Percentiles rank a stretch among this genome's conserved stretches.
Conservation (phyloP, 2,113 vertebrate genomes). For the Neomonachus schauinslandi region DNA sequence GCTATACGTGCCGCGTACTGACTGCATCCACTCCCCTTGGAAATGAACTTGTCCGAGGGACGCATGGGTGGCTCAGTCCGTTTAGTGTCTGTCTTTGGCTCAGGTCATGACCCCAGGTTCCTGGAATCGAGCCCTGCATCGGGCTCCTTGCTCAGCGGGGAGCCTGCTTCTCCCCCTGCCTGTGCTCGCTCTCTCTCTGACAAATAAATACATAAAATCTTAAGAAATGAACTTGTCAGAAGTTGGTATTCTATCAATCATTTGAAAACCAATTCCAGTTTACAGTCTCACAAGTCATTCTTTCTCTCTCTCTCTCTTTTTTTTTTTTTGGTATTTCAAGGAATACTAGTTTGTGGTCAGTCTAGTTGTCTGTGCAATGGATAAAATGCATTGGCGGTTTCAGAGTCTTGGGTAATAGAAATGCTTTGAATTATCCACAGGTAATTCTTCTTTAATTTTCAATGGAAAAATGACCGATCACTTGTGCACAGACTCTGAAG, state of each 20-base stretch:
- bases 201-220: background rate
- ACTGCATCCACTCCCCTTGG: background rate
- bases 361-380: background rate
- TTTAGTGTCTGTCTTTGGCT: no score
- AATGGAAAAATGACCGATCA: background rate
- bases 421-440: background rate
- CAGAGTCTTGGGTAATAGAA: background rate
- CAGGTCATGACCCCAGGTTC: no score
- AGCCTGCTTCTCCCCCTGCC: no score
- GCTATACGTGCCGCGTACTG: fast-evolving
- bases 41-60: background rate
- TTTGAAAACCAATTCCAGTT: slow-evolving; percentile 2
- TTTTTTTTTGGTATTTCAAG: background rate
- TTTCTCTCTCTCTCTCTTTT: background rate
- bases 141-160: no score
- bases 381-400: background rate
- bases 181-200: background rate
- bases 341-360: background rate
- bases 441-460: background rate
- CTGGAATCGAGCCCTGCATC: no score
- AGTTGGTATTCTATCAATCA: background rate
- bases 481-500: background rate
- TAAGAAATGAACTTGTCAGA: background rate
- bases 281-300: background rate
- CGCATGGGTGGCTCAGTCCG: background rate